Evolutionary conservation across 2,888 invertebrate species (phyloP).

Genomic region (Chrysotoxum bicinctum): DNA sequence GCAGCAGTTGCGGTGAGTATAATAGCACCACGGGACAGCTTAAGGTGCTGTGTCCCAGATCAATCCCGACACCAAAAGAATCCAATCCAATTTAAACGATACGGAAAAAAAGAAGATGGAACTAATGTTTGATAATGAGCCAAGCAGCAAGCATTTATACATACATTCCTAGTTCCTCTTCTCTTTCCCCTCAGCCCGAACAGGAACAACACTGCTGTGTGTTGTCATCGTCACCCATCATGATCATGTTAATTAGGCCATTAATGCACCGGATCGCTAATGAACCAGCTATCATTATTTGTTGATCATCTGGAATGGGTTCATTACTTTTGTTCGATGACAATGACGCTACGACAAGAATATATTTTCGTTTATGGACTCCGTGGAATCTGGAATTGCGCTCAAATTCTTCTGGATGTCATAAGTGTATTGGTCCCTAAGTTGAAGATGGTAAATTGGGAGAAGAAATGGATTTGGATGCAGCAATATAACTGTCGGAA

Average conservation of each 20-base stretch:
- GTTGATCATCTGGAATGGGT: conserved; percentile 66
- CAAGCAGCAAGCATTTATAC: conserved; percentile 48
- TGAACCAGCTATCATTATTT: conserved; percentile 69
- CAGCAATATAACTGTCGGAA: conserved; percentile 25
- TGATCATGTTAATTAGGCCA: conserved; percentile 68
- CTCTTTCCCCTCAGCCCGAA: not conserved
- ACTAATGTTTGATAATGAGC: conserved; percentile 60
- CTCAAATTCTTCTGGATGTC: conserved; percentile 38
- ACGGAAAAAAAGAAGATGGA: conserved; percentile 5
- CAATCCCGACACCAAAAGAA: conserved; percentile 18
- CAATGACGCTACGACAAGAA: conserved; percentile 15
- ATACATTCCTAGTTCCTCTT: not conserved
- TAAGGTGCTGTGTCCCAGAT: conserved; percentile 23
- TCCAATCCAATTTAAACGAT: conserved; percentile 1
- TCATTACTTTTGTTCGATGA: conserved; percentile 62
- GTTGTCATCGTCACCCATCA: conserved; percentile 49
- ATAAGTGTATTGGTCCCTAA: conserved; percentile 31
- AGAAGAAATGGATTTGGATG: conserved; percentile 35
- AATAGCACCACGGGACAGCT: conserved; percentile 52
- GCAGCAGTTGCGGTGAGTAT: conserved; percentile 49
- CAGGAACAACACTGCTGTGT: not conserved
- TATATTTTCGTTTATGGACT: not conserved
- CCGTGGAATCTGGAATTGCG: conserved; percentile 55
- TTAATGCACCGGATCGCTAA: conserved; percentile 60
- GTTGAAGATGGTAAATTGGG: not conserved